A percentile compares a stretch with the other conserved stretches of the same genome.
These are phyloP conservation scores for Mycetomoellerius zeteki DNA, from an alignment of 1,140 invertebrate species.

Conservation along the genomic window DNA sequence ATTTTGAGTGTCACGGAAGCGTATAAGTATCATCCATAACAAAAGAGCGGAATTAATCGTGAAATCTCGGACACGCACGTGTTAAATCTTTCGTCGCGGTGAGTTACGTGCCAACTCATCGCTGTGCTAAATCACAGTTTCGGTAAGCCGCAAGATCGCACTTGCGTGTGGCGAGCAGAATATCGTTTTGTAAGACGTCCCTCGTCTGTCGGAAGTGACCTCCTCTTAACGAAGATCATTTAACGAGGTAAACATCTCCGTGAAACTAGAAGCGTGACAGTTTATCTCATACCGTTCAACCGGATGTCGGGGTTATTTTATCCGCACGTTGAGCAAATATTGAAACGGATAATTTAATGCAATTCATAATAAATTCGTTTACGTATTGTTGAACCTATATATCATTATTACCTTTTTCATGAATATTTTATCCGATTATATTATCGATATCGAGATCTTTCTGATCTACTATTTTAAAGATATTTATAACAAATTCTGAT, in stretches of 20 bases:
- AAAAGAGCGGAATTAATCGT: conserved; percentile 60
- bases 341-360: not conserved
- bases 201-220: conserved; percentile 42
- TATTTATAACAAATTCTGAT: not conserved
- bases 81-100: conserved; percentile 49
- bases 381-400: not conserved
- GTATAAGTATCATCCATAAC: conserved; percentile 28
- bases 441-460: conserved; percentile 2
- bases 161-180: conserved; percentile 18
- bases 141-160: conserved; percentile 37
- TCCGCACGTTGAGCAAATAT: not conserved
- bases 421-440: not conserved
- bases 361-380: not conserved
- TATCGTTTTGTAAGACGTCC: conserved; percentile 37
- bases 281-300: not conserved
- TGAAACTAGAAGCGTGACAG: conserved; percentile 17
- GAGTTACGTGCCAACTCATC: conserved; percentile 49
- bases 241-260: conserved; percentile 47
- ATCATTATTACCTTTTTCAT: not conserved
- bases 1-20: conserved; percentile 17
- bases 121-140: conserved; percentile 56
- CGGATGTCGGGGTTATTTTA: conserved; percentile 33
- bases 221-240: conserved; percentile 25
- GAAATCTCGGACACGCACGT: conserved; percentile 60
- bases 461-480: not conserved